A percentile compares a stretch with the other conserved stretches of the same genome.
These are phyloP conservation scores for Achatina immaculata DNA, from an alignment of 1,140 invertebrate genomes.

Conservation along the genomic window DNA sequence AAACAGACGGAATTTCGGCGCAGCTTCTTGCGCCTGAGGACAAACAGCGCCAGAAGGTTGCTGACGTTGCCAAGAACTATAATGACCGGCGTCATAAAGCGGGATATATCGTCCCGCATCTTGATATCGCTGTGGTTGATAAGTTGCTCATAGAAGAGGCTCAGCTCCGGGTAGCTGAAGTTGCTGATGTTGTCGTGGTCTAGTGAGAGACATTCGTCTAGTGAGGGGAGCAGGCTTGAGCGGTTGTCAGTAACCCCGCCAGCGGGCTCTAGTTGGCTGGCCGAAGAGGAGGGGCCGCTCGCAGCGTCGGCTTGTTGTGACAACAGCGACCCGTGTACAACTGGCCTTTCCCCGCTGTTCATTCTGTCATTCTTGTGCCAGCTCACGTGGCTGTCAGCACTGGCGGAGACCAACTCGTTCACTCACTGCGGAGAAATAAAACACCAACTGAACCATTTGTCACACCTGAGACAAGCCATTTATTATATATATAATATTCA, in stretches of 20 bases:
- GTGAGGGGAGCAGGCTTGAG: not conserved
- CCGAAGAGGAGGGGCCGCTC: not conserved
- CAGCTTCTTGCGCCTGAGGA: constrained; percentile 57
- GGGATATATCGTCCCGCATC: constrained; percentile 47
- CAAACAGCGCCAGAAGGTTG: constrained; percentile 61
- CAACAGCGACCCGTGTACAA: not conserved
- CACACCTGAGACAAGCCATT: too few relatives aligned
- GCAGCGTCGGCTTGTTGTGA: not conserved
- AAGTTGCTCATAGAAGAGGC: constrained; percentile 35
- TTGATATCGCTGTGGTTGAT: constrained; percentile 41
- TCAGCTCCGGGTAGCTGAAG: not conserved
- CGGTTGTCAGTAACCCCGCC: not conserved
- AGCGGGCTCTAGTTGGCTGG: not conserved
- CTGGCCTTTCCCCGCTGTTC: not conserved
- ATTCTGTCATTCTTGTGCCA: not conserved
- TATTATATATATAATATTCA: too few relatives aligned
- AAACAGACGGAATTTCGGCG: constrained; percentile 61
- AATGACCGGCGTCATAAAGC: constrained; percentile 60
- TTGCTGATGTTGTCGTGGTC: not conserved
- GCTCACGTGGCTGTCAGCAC: not conserved
- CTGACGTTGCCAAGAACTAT: constrained; percentile 62
- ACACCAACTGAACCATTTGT: too few relatives aligned
- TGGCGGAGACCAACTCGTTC: too few relatives aligned
- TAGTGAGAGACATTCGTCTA: not conserved
- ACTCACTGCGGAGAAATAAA: too few relatives aligned